Conservation (phyloP, 1,140 invertebrate species). For the Drosophila sechellia region DNA sequence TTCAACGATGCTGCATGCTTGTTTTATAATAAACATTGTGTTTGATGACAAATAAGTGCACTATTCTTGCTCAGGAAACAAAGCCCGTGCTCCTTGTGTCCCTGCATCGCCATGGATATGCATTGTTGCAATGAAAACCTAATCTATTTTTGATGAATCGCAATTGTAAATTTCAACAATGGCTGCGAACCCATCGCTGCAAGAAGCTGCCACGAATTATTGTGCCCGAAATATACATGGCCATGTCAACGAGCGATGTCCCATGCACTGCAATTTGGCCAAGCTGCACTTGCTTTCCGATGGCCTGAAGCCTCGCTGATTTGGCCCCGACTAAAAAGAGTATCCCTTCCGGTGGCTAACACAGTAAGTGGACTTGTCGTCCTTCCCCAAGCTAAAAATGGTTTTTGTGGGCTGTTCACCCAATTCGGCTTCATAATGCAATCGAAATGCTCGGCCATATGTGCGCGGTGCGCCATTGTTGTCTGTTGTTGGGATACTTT, state of each 20-base stretch:
- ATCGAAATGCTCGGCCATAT: conserved; percentile 46
- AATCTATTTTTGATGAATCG: conserved; percentile 80
- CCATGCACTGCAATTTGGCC: neutral
- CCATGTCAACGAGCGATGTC: conserved; percentile 7
- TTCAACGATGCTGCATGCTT: conserved; percentile 20
- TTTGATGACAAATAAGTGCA: conserved; percentile 48
- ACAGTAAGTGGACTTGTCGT: neutral
- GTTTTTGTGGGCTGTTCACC: conserved; percentile 19
- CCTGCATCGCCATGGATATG: conserved; percentile 32
- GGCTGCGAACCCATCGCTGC: conserved; percentile 33
- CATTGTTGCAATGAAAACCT: conserved; percentile 66
- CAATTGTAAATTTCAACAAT: conserved; percentile 72
- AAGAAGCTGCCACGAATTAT: conserved; percentile 44
- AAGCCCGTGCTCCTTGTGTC: conserved; percentile 8
- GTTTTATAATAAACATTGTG: conserved; percentile 51
- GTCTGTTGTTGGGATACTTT: conserved; percentile 28
- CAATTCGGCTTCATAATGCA: conserved; percentile 54
- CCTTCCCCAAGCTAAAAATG: neutral
- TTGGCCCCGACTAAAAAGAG: neutral
- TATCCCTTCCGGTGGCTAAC: neutral
- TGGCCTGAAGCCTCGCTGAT: neutral
- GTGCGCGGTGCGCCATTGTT: conserved; percentile 6
- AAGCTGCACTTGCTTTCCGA: neutral
- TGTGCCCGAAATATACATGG: conserved; percentile 27
- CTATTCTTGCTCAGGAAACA: conserved; percentile 16